These are phyloP conservation scores for Rhogogaster chlorosoma DNA, from an alignment of 2,888 invertebrate genomes.

Conservation along the genomic window DNA sequence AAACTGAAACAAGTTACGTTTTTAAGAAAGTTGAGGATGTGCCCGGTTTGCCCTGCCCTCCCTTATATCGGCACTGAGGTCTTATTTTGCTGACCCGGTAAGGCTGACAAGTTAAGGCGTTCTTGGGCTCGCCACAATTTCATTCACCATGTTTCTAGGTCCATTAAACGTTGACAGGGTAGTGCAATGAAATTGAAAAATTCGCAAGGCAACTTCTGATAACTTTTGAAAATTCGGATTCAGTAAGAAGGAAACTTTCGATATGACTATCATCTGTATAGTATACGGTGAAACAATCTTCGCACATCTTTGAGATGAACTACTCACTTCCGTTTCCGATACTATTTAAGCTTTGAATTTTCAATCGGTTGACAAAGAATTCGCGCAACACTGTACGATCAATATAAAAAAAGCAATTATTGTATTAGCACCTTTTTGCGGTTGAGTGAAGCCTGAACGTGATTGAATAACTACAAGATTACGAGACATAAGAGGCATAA, in stretches of 20 bases:
- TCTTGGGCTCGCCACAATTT: neutral
- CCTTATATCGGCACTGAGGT: neutral
- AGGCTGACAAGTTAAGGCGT: neutral
- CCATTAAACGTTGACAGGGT: neutral
- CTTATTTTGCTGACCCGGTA: neutral
- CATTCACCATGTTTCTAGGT: neutral
- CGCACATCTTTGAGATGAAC: neutral
- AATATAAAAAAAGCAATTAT: constrained; percentile 3
- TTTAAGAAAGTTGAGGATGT: too few relatives aligned
- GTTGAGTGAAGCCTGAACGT: neutral
- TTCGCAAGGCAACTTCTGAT: neutral
- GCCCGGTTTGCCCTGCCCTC: too few relatives aligned
- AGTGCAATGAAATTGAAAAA: neutral
- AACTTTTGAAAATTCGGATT: neutral
- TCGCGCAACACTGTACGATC: neutral
- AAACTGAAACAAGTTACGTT: too few relatives aligned
- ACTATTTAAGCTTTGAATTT: neutral
- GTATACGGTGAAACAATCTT: neutral
- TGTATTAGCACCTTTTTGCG: neutral
- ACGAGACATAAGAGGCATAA: neutral
- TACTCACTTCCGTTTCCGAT: neutral
- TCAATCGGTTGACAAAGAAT: neutral
- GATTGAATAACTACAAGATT: constrained; percentile 16
- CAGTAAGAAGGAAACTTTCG: neutral
- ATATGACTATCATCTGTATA: neutral